Base-by-base conservation (phyloP, 2,888 invertebrate species). In the Meiosimyza platycephala region DNA sequence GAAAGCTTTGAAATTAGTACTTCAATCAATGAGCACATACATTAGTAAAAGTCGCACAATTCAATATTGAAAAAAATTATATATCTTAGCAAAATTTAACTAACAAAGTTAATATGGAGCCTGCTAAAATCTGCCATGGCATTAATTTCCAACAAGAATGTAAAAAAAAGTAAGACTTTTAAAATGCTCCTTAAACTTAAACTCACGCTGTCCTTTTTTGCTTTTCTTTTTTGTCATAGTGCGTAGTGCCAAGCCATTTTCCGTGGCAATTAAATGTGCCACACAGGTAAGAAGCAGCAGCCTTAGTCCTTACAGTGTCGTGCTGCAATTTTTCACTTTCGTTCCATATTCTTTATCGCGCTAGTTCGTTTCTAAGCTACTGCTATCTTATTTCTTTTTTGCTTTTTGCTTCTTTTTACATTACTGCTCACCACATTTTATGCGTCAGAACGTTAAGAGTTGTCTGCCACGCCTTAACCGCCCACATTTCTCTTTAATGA, bases 261-360 rank as follows among this genome's bases (percentile, higher is more conserved):
- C 48, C 22, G 47, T 28, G 57, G 59, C 65, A 71, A 71, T 71
- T 71, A 71, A 57, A 13, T 33, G 57, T 50, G 50, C 48, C 63
- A 63, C 70, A 40, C 9, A 62, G 70, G 70, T 70, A 62, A 22
- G 51, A 40, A 18, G 40, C 47, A 13, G 16, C 16, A 9, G 48
- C n/a, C 22, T 6, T 40, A 13, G 28, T 15, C 33, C 62, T 15
- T 16, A 13, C 57, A 57, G 16, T 50, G 48, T 18, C n/a, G 12
- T 50, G 68, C 52, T 6, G 16, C 50, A 64, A 71, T 71, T 71
- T 71, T 64, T 64, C 71, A 71, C 57, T 48, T 54, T 18, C 5
- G 55, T 64, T 15, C 70, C 48, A 70, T 28, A n/a, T 71, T 47
- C 22, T 64, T 52, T 50, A 60, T 50, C 15, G n/a, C 40, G 15